Percentiles rank a stretch among this genome's conserved stretches.
Conservation (phyloP, 2,797 vertebrate species). For the Corythornis leucogaster region DNA sequence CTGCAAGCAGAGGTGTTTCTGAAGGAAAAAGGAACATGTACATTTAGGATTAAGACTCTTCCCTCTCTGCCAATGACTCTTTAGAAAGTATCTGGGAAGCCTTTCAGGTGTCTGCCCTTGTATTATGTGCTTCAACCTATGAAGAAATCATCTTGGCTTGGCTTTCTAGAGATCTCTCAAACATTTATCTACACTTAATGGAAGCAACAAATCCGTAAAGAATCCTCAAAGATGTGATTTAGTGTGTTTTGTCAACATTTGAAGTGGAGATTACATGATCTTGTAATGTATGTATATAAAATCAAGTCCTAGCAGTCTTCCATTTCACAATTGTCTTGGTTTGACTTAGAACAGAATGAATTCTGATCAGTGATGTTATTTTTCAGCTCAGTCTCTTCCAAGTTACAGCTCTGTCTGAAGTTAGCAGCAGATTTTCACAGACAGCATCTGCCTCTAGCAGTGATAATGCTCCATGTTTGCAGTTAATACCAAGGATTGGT, state of each 20-base stretch:
- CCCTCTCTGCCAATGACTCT: background rate
- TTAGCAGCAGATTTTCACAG: background rate
- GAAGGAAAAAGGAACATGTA: background rate
- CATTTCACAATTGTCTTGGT: background rate
- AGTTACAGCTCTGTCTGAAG: background rate
- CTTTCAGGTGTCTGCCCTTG: background rate
- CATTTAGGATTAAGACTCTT: background rate
- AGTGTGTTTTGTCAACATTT: background rate
- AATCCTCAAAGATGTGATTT: background rate
- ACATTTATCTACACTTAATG: background rate
- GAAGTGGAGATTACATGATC: background rate
- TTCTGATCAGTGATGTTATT: background rate
- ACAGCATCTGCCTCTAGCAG: background rate
- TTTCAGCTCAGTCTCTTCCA: background rate
- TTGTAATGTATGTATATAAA: background rate
- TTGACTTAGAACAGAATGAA: background rate
- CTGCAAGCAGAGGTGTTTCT: background rate
- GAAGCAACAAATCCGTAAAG: background rate
- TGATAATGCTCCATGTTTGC: background rate
- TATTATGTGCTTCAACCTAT: background rate
- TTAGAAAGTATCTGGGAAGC: background rate
- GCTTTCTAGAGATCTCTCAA: background rate
- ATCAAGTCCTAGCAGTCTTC: background rate
- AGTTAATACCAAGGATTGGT: background rate
- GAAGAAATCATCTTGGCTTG: background rate